Evolutionary conservation across 2,797 vertebrate genomes (phyloP), one percentile per base, ranked within the genome.

Genomic region (Oreortyx pictus): DNA sequence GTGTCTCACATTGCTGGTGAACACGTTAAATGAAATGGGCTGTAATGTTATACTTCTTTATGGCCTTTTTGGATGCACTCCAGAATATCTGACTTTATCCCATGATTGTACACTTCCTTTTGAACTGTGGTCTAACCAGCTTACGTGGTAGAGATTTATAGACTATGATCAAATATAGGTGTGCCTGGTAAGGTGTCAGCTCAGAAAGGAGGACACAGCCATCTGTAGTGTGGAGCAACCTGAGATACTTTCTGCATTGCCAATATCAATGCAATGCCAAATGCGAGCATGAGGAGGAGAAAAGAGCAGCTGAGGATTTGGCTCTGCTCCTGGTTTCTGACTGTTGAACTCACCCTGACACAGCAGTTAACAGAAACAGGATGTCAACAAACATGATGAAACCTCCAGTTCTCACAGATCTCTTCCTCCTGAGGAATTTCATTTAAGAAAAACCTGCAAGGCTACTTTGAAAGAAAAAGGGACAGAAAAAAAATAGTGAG

Each of bases 161-260:
- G 65, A 6, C 23, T 37, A 57, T 82, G 35, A 11, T 59, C 18
- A 68, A 79, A 71, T 9, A 37, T 2, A 20, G 23, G 44, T 56
- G 64, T 87, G 72, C 24, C n/a, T 60, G 25, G 50, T 62, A 65
- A 46, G 47, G 14, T 46, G 41, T 20, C 72, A 49, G 25, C 44
- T 75, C 0, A 0, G 44, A 75, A 70, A 15, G 0, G 14, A 18
- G 14, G 44, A 6, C 41, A 81, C 41, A 33, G 68, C 7, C 11
- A 18, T 14, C 37, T 22, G 2, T 18, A 54, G 29, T 4, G 37
- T 59, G 57, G 20, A 67, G 25, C 5, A 67, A 11, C 27, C 19
- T 3, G 2, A 52, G 29, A 44, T 74, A 17, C 12, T 66, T 78
- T 68, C 44, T 17, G 3, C 11, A 8, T 7, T 57, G 43, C 6